Base-by-base conservation (phyloP, 2,113 vertebrate genomes). In the Rhinopomastus cyanomelas region DNA sequence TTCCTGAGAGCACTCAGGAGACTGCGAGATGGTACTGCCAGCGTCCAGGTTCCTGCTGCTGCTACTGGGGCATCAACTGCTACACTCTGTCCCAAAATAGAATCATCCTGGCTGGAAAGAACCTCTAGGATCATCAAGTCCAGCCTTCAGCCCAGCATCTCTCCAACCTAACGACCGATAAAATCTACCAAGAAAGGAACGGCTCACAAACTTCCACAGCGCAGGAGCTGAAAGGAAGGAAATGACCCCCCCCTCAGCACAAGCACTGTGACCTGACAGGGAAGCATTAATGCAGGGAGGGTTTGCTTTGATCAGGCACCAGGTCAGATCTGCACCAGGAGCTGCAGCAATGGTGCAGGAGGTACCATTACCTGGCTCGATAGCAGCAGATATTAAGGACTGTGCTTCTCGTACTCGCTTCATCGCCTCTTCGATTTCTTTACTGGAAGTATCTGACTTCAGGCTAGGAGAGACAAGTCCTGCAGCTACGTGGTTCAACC, bases 361-460 rank as follows among this genome's bases (percentile, higher is more conserved):
- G 12, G 12, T 23, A 13, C 5, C 4, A 6, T 23, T 95, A 99
- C 99, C 99, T 93, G 99, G 99, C 95, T 99, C 99, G 49, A 99
- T 99, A 85, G 99, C 99, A 83, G 99, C 99, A 96, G 99, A 99
- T 85, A 99, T 99, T 80, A 99, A 88, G 10, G 99, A 99, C 96
- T 99, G 99, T 78, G 99, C 99, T 96, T 99, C 99, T 88, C 99
- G 95, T 62, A 99, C 99, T 96, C 99, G 98, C 95, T 99, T 99
- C 99, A 99, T 99, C 29, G 99, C 99, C 94, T 99, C 99, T 97
- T 99, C 99, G 37, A 99, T 99, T 96, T 99, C 99, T 97, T 99
- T 99, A 95, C 98, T 99, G 77, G 99, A 98, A 52, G 98, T 98
- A 69, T 99, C 99, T 9, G 97, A 98, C 92, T 99, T 99, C 94